Conservation (phyloP, 1,140 invertebrate species). For the Apis florea region DNA sequence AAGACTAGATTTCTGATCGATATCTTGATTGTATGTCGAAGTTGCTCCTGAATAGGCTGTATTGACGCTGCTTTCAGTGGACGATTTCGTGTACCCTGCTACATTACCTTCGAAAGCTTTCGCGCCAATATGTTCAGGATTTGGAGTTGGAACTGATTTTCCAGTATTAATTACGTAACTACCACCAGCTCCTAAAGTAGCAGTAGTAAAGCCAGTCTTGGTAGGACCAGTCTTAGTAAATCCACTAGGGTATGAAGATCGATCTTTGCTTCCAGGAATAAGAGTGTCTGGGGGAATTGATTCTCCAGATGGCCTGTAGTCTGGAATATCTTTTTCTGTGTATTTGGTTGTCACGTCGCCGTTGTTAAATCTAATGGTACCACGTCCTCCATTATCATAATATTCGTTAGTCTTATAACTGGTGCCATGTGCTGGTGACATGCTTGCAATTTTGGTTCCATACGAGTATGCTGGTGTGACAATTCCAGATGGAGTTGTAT, state of each 20-base stretch:
- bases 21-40: constrained; percentile 4
- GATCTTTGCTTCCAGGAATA: constrained; percentile 33
- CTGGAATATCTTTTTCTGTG: constrained; percentile 62
- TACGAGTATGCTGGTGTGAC: neutral
- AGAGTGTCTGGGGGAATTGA: constrained; percentile 52
- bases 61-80: neutral
- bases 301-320: constrained; percentile 52
- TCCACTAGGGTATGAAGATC: constrained; percentile 25
- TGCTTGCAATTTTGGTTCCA: neutral
- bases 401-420: constrained; percentile 71
- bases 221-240: constrained; percentile 75
- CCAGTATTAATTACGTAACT: constrained; percentile 70
- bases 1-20: constrained; percentile 9
- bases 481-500: constrained; percentile 26
- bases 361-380: constrained; percentile 69
- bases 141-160: constrained; percentile 54
- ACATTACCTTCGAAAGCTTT: constrained; percentile 72
- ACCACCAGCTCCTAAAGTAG: constrained; percentile 74
- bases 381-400: constrained; percentile 69
- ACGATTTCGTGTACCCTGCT: constrained; percentile 54
- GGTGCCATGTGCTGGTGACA: neutral
- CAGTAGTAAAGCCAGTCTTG: constrained; percentile 75
- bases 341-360: constrained; percentile 68
- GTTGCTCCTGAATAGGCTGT: neutral
- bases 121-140: constrained; percentile 71